phyloP scores from a whole-genome alignment of 2,888 invertebrate species.

The Pheosia tremula region DNA sequence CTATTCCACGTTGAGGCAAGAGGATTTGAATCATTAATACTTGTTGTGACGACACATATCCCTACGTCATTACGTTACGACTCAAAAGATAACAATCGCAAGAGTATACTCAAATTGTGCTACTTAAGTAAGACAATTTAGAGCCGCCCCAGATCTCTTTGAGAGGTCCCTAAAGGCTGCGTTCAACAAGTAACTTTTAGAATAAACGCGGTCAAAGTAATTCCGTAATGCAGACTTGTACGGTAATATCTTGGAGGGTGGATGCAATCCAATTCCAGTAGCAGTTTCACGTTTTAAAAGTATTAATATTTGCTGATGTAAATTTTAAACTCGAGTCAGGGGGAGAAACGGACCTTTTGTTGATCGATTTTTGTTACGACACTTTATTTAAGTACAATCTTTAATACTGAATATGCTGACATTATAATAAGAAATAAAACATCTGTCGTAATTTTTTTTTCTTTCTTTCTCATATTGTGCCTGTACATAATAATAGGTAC shows the following conservation, averaged over 20 bases:
- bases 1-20: too few species aligned
- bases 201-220: slow-evolving; percentile 75
- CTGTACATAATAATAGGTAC: too few species aligned
- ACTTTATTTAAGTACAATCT: too few species aligned
- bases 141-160: slow-evolving; percentile 64
- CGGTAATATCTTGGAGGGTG: slow-evolving; percentile 56
- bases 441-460: too few species aligned
- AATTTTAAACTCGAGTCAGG: neutral
- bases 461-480: too few species aligned
- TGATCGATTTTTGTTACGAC: neutral
- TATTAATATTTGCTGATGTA: neutral
- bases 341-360: neutral
- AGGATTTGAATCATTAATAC: neutral
- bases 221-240: slow-evolving; percentile 57
- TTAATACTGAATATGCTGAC: neutral
- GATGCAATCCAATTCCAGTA: slow-evolving; percentile 52
- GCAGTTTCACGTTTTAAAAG: neutral
- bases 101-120: slow-evolving; percentile 44
- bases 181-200: slow-evolving; percentile 74
- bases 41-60: neutral
- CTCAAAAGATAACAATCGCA: neutral
- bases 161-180: slow-evolving; percentile 55
- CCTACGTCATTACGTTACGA: neutral
- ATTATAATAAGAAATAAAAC: too few species aligned
- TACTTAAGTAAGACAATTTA: slow-evolving; percentile 69